phyloP scores from a whole-genome alignment of 2,797 vertebrate genomes.

The Petrocephalus schoutedeni region DNA sequence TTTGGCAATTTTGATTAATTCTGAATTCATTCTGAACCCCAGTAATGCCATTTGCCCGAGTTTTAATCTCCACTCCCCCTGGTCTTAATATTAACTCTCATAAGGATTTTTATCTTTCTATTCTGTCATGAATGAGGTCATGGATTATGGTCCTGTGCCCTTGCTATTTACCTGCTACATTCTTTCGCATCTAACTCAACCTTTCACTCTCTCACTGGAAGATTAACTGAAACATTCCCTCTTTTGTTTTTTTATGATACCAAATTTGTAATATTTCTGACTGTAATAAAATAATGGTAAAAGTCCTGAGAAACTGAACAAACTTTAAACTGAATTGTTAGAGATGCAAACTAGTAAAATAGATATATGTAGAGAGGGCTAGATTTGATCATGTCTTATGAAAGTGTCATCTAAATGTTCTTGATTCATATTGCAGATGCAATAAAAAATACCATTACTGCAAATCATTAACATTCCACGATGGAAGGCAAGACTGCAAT shows the following conservation, averaged over 20 bases:
- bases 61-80: slow-evolving; percentile 83
- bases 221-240: not conserved
- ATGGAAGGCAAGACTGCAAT: not conserved
- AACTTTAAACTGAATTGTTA: not conserved
- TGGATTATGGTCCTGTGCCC: slow-evolving; percentile 66
- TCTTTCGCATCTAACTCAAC: not conserved
- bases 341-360: not conserved
- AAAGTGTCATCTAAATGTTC: not conserved
- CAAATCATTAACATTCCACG: not conserved
- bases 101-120: slow-evolving; percentile 56
- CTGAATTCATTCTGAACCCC: slow-evolving; percentile 71
- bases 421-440: slow-evolving; percentile 1
- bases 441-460: not conserved
- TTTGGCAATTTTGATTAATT: slow-evolving; percentile 81
- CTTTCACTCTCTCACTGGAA: not conserved
- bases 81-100: slow-evolving; percentile 71
- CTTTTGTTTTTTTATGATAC: not conserved
- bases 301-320: not conserved
- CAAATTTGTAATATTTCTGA: not conserved
- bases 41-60: slow-evolving; percentile 71
- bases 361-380: not conserved
- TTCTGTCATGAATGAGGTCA: slow-evolving; percentile 64
- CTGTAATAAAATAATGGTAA: not conserved
- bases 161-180: slow-evolving; percentile 36
- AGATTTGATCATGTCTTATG: not conserved